Percentiles rank a stretch among this genome's conserved stretches.
phyloP scores from a whole-genome alignment of 2,888 invertebrate genomes.

The Pristionchus mayeri region DNA sequence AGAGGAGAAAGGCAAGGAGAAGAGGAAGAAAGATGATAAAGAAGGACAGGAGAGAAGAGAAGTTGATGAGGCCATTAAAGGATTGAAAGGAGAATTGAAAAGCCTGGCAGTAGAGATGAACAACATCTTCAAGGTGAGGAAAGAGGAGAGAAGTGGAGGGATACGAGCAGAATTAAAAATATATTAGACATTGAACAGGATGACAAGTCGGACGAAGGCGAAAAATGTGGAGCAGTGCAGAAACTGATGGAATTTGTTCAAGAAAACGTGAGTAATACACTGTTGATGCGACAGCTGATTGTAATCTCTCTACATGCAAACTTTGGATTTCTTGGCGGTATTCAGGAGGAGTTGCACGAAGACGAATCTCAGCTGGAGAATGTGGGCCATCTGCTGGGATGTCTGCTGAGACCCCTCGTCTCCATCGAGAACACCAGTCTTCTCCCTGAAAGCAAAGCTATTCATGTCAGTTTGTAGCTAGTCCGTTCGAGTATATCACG shows the following conservation, averaged over 20 bases:
- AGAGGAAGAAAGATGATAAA: background rate
- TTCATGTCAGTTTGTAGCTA: background rate
- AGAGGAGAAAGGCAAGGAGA: background rate
- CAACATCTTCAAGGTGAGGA: background rate
- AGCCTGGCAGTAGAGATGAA: background rate
- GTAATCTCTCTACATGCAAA: too few relatives aligned
- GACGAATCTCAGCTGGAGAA: conserved; percentile 33
- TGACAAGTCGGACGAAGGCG: conserved; percentile 29
- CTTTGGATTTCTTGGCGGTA: background rate
- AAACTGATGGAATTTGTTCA: conserved; percentile 37
- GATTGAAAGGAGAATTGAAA: conserved; percentile 43
- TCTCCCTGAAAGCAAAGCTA: conserved; percentile 22
- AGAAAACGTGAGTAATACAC: conserved; percentile 33
- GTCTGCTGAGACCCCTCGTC: conserved; percentile 17
- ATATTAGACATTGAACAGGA: conserved; percentile 33
- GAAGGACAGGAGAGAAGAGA: background rate
- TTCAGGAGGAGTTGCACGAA: conserved; percentile 44
- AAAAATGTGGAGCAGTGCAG: conserved; percentile 29
- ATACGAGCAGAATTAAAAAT: background rate
- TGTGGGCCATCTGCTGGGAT: conserved; percentile 21
- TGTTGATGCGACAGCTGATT: too few relatives aligned
- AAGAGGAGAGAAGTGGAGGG: background rate
- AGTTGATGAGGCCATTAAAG: background rate
- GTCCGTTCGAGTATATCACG: background rate
- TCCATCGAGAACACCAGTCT: background rate